Evolutionary conservation across 2,888 invertebrate species (phyloP).

Genomic region (Dioctria linearis): DNA sequence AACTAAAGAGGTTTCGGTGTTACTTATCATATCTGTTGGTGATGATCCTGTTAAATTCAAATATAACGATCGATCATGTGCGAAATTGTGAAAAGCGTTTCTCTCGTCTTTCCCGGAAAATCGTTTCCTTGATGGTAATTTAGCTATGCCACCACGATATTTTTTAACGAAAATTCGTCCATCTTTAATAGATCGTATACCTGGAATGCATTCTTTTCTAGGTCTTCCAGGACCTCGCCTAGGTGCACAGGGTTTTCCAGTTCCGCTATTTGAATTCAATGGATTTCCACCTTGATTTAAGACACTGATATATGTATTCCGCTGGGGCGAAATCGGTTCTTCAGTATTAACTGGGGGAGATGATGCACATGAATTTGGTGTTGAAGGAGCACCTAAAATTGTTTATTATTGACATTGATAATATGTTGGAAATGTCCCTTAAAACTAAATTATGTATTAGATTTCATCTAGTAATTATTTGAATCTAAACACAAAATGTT

Average conservation of each 20-base stretch:
- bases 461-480: too few species aligned
- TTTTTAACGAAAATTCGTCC: slow-evolving; percentile 67
- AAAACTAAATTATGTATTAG: too few species aligned
- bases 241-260: slow-evolving; percentile 66
- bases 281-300: slow-evolving; percentile 47
- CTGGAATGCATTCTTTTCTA: slow-evolving; percentile 75
- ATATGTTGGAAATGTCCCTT: too few species aligned
- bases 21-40: slow-evolving; percentile 23
- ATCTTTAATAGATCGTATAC: slow-evolving; percentile 52
- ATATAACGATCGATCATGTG: slow-evolving; percentile 40
- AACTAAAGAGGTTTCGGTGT: slow-evolving; percentile 22
- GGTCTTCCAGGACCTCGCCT: slow-evolving; percentile 86
- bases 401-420: too few species aligned
- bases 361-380: slow-evolving; percentile 77
- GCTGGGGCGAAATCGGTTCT: slow-evolving; percentile 75
- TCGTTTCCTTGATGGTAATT: slow-evolving; percentile 46
- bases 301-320: slow-evolving; percentile 43
- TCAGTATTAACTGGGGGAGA: slow-evolving; percentile 75
- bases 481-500: too few species aligned
- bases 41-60: slow-evolving; percentile 44
- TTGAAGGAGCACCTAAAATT: slow-evolving; percentile 75
- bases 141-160: slow-evolving; percentile 52
- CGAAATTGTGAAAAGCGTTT: slow-evolving; percentile 13
- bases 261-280: slow-evolving; percentile 52
- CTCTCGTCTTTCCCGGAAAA: slow-evolving; percentile 51